Evolutionary conservation across 1,140 invertebrate species (phyloP).

Genomic region (Drosophila busckii): DNA sequence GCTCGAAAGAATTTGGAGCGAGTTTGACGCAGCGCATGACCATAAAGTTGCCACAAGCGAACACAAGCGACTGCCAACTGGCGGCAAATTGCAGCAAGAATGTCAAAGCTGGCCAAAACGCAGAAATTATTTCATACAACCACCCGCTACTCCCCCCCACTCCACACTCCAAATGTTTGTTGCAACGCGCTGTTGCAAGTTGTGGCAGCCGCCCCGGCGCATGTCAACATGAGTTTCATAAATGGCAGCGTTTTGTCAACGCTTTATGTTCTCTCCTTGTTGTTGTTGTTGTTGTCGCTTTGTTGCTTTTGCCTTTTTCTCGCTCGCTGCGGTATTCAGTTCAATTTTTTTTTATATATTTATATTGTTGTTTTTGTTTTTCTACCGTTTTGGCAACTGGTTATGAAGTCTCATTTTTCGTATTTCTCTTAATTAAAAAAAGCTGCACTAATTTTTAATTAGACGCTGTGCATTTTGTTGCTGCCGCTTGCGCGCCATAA

Average conservation of each 20-base stretch:
- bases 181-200: too few relatives aligned
- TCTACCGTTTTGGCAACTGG: constrained; percentile 66
- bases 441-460: constrained; percentile 74
- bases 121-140: constrained; percentile 68
- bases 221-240: constrained; percentile 75
- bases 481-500: too few relatives aligned
- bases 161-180: background rate
- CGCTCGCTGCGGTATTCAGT: constrained; percentile 69
- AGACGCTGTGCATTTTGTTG: too few relatives aligned
- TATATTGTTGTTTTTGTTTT: constrained; percentile 21
- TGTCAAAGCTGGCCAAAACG: constrained; percentile 58
- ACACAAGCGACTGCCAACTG: constrained; percentile 21
- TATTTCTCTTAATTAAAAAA: constrained; percentile 74
- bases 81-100: constrained; percentile 55
- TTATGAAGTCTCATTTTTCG: constrained; percentile 74
- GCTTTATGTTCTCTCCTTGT: constrained; percentile 57
- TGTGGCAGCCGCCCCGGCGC: constrained; percentile 47
- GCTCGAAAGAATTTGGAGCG: constrained; percentile 62
- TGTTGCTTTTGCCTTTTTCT: constrained; percentile 66
- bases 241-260: constrained; percentile 71
- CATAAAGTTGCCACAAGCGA: too few relatives aligned
- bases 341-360: constrained; percentile 55
- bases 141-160: constrained; percentile 1
- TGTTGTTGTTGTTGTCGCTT: constrained; percentile 15
- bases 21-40: constrained; percentile 56